Evolutionary conservation across 2,797 vertebrate genomes (phyloP).

Genomic region (Cuculus canorus): DNA sequence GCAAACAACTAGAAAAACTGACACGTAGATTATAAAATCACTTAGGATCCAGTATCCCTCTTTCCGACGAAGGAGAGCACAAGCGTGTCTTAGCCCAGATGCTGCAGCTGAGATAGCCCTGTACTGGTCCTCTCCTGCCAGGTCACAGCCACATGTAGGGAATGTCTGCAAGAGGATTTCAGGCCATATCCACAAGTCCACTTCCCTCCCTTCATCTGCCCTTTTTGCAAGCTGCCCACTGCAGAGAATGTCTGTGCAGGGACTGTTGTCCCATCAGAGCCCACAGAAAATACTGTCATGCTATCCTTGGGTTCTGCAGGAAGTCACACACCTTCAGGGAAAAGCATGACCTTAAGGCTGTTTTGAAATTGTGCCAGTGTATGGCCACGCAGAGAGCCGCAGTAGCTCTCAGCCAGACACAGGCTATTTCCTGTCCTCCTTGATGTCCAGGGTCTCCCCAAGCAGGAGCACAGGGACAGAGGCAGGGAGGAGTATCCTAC

Average conservation of each 20-base stretch:
- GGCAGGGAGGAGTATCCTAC: background rate
- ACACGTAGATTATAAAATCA: background rate
- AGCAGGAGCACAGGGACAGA: background rate
- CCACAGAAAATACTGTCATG: background rate
- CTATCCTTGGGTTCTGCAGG: background rate
- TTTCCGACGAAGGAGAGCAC: background rate
- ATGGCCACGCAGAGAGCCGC: fast-evolving
- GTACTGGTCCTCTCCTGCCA: background rate
- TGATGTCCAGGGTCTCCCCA: background rate
- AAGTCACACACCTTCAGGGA: background rate
- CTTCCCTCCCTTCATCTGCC: background rate
- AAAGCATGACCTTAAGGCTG: background rate
- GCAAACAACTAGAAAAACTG: background rate
- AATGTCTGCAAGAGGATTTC: background rate
- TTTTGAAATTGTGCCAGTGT: background rate
- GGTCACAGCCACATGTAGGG: background rate
- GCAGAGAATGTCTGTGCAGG: fast-evolving
- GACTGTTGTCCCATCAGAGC: background rate
- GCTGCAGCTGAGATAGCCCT: background rate
- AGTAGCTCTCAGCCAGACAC: background rate
- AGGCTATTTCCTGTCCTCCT: background rate
- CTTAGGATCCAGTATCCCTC: background rate
- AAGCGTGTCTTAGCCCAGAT: fast-evolving
- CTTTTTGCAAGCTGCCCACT: fast-evolving
- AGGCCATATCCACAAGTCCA: background rate